These are phyloP conservation scores for Dasysyrphus albostriatus DNA, from an alignment of 2,888 invertebrate species.

Conservation along the genomic window DNA sequence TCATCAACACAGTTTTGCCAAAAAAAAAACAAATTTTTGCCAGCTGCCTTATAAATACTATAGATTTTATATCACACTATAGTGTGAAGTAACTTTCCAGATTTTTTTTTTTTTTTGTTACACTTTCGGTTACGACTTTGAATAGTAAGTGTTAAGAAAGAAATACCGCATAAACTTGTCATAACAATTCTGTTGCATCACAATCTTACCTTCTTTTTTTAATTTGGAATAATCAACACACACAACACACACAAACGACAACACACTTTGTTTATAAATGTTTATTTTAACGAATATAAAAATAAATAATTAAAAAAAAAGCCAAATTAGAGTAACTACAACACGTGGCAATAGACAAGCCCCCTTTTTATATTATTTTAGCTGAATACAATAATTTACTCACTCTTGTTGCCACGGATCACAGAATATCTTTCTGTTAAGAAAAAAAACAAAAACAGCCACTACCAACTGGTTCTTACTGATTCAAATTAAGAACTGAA, in stretches of 20 bases:
- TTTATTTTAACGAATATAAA: not conserved
- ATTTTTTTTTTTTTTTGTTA: no score
- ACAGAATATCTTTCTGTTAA: not conserved
- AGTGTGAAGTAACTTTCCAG: no score
- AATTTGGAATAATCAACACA: not conserved
- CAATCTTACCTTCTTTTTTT: not conserved
- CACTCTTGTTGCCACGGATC: slow-evolving; percentile 2
- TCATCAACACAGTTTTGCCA: no score
- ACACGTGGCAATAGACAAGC: slow-evolving; percentile 15
- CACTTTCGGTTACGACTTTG: no score
- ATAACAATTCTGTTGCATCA: not conserved
- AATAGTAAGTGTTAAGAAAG: no score
- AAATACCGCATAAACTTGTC: no score
- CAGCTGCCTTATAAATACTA: no score
- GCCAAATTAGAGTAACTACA: not conserved
- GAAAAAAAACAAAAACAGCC: not conserved
- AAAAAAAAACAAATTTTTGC: no score
- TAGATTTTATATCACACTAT: no score
- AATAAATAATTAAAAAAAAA: not conserved
- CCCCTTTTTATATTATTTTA: slow-evolving; percentile 1
- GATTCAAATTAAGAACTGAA: slow-evolving; percentile 7
- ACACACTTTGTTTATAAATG: not conserved
- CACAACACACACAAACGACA: not conserved
- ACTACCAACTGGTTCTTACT: slow-evolving; percentile 14
- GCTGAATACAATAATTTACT: not conserved